Evolutionary conservation across 1,140 invertebrate species (phyloP), one percentile per base, ranked within the genome.

Genomic region (Dinoponera quadriceps): DNA sequence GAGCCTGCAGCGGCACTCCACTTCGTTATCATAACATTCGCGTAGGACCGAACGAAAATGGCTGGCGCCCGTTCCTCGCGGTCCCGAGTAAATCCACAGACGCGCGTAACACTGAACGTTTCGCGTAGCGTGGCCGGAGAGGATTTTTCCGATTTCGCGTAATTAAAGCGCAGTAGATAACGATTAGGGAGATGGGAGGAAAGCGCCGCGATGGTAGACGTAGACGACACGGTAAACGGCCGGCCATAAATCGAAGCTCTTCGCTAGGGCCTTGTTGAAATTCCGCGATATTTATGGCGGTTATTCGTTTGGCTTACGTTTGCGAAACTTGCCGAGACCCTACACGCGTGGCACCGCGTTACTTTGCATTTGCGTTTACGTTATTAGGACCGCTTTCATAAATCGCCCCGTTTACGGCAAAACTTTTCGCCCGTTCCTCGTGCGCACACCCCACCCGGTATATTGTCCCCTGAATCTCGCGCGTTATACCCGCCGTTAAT

Each of bases 371-470:
- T 60, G 78, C 85, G 77, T 86, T 88, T 77, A 59, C 78, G 78
- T 86, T 85, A 88, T 86, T 88, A 86, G 77, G 14, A 38, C 49
- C 80, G 75, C 88, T 88, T 89, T 90, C 78, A 90, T 89, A 90
- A 88, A 90, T 89, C 85, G 86, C 74, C 7, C 13, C 74, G 63
- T 81, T 85, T 82, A 69, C 66, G 57, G 55, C 25, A 14, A 71
- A 87, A 85, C 65, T 81, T 88, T 65, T 27, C 33, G 27, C 62
- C 49, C 55, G n/a, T 27, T 44, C 33, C 29, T 25, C 48, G 33
- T 22, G 27, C 59, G 68, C n/a, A 11, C 20, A 81, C 38, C 20
- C 20, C 20, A 82, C 44, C 20, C 68, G 68, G 44, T 82, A 62
- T 60, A 74, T 63, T 38, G 68, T 60, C 72, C 27, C 11, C 29